Evolutionary conservation across 1,140 invertebrate species (phyloP), one percentile per base, ranked within the genome.

Genomic region (Adoxophyes honmai): DNA sequence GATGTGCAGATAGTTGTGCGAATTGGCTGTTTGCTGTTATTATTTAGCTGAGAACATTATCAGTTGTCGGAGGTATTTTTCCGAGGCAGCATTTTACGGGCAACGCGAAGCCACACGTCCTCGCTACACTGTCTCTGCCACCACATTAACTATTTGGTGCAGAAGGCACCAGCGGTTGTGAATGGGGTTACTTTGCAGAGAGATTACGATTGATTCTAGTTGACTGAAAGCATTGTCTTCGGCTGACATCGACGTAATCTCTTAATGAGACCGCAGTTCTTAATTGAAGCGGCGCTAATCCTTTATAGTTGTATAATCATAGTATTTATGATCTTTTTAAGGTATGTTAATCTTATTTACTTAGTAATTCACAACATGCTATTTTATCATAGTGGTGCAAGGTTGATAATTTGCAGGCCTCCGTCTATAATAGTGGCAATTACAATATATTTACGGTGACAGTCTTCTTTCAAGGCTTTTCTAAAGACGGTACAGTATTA

Each of bases 41-140:
- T 7, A 7, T 39, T 14, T 39, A 39, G 7, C 6, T 28, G 21
- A 28, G 21, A 44, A 16, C 8, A 44, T 18, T 21, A 21, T 44
- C n/a, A 44, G 39, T 16, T 1, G 39, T 1, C 39, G 8, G 16
- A 4, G 16, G 2, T 3, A 44, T 21, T 36, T 58, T 37, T 14
- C 6, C 42, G 38, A 55, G 57, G 44, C 11, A 37, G 42, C 53
- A 60, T 55, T 60, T 60, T 60, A 39, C 53, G 57, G 13, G 15
- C 14, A 33, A 28, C 28, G 18, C 15, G 37, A 60, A 36, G 56
- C 34, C 64, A 48, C 67, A 67, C 64, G 64, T 69, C 70, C 64
- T 62, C 58, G 44, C 68, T 52, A 60, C 52, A 42, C 63, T 51
- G 71, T 64, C 52, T 68, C 64, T 64, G 70, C 57, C 52, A 64